phyloP scores from a whole-genome alignment of 92 coral and sea anemone genomes.

The Muricea muricata region DNA sequence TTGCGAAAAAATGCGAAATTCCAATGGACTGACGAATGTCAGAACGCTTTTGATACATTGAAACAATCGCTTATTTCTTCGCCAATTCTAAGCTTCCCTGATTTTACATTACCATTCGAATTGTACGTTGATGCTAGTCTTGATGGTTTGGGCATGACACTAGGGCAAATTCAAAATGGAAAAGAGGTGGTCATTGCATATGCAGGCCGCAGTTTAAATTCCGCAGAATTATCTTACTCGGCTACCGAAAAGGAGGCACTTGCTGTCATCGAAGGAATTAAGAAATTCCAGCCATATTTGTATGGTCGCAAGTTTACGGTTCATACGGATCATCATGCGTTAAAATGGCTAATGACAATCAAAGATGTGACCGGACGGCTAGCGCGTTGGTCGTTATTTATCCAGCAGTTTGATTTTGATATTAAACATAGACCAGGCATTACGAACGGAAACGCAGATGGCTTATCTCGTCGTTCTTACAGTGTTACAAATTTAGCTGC shows the following conservation, averaged over 20 bases:
- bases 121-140: constrained; percentile 27
- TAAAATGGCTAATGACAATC: constrained; percentile 57
- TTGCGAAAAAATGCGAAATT: constrained; percentile 29
- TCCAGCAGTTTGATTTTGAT: constrained; percentile 50
- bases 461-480: not conserved
- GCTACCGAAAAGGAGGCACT: constrained; percentile 68
- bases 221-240: constrained; percentile 58
- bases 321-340: constrained; percentile 48
- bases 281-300: constrained; percentile 45
- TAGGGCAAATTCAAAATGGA: constrained; percentile 59
- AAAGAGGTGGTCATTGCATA: constrained; percentile 60
- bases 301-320: constrained; percentile 41
- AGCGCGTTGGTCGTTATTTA: constrained; percentile 47
- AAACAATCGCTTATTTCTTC: constrained; percentile 16
- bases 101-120: constrained; percentile 6
- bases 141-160: constrained; percentile 48
- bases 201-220: constrained; percentile 56
- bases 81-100: constrained; percentile 32
- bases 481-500: no score
- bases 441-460: constrained; percentile 31
- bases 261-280: constrained; percentile 42
- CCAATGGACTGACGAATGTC: constrained; percentile 31
- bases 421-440: constrained; percentile 45
- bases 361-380: constrained; percentile 45
- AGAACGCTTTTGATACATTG: constrained; percentile 16